A percentile compares a stretch with the other conserved stretches of the same genome.
phyloP scores from a whole-genome alignment of 2,113 vertebrate species.

The Mastomys coucha region DNA sequence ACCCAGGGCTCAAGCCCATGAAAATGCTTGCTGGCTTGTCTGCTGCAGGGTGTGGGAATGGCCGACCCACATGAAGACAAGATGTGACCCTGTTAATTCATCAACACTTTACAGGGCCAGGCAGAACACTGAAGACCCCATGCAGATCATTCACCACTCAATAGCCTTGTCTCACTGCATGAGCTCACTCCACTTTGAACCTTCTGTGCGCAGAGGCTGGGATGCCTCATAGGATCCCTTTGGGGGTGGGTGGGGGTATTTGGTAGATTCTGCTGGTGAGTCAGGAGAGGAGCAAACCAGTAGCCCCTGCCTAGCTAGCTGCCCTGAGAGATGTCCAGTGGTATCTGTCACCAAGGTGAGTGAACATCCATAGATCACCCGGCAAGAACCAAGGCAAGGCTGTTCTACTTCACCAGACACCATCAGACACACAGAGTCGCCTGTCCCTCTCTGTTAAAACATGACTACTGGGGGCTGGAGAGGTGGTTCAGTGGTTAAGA shows the following conservation, averaged over 20 bases:
- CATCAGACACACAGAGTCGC: background rate
- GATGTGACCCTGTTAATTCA: background rate
- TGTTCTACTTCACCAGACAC: background rate
- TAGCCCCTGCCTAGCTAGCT: background rate
- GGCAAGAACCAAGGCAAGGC: background rate
- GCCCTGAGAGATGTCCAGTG: background rate
- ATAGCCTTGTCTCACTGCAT: background rate
- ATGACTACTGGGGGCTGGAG: background rate
- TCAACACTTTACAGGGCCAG: too few relatives aligned
- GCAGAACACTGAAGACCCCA: background rate
- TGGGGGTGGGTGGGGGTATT: too few relatives aligned
- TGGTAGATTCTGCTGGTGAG: background rate
- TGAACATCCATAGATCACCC: background rate
- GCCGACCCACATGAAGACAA: background rate
- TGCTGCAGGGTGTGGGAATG: too few relatives aligned
- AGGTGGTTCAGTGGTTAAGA: too few relatives aligned
- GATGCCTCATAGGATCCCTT: background rate
- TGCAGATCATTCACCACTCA: too few relatives aligned
- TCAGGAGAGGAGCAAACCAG: background rate
- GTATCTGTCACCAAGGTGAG: background rate
- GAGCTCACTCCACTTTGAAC: background rate
- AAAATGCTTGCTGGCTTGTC: background rate
- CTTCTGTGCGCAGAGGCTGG: background rate
- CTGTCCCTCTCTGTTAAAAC: background rate
- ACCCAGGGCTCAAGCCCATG: background rate